These are phyloP conservation scores for Oryctolagus cuniculus DNA, from an alignment of 2,113 vertebrate genomes.

Conservation along the genomic window mOryCun1.1 NC_091434.1:108309001-108309500, in stretches of 20 bases:
- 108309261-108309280: neutral
- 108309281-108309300: neutral
- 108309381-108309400: neutral
- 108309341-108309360: neutral
- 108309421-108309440: neutral
- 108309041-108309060: constrained; percentile 19
- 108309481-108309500: neutral
- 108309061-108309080: neutral
- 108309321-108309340: no score
- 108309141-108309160: constrained; percentile 43
- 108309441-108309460: neutral
- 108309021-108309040: neutral
- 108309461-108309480: neutral
- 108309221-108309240: neutral
- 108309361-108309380: neutral
- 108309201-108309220: neutral
- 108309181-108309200: neutral
- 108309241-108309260: neutral
- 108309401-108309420: neutral
- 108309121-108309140: neutral
- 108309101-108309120: neutral
- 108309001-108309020: constrained; percentile 13
- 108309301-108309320: neutral
- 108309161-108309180: neutral
- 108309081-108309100: neutral